A percentile compares a stretch with the other conserved stretches of the same genome.
Evolutionary conservation across 2,113 vertebrate genomes (phyloP).

Genomic region (Seriola rivoliana): DNA sequence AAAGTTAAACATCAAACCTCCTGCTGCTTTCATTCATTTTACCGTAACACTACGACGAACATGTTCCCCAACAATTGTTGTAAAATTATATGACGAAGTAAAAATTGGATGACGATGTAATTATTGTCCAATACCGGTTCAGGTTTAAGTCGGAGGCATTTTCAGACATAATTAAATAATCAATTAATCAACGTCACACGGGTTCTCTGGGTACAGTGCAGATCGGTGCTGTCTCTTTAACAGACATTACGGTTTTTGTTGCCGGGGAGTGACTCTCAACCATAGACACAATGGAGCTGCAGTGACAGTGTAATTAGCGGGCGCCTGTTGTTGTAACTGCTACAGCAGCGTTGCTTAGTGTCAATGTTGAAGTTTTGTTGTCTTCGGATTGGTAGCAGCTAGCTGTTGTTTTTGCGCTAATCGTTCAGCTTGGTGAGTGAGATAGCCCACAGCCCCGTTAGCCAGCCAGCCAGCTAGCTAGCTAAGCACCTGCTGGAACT

Average conservation of each 20-base stretch:
- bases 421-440: neutral
- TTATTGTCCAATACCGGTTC: no score
- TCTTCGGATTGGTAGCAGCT: neutral
- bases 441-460: neutral
- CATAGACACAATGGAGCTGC: constrained; percentile 59
- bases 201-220: rapidly evolving
- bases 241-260: constrained; percentile 42
- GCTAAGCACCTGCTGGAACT: constrained; percentile 9
- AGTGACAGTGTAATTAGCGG: constrained; percentile 23
- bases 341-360: neutral
- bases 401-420: neutral
- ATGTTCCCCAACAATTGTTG: neutral
- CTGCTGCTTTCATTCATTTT: neutral
- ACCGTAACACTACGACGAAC: constrained; percentile 23
- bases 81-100: neutral
- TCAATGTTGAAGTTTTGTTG: neutral
- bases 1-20: neutral
- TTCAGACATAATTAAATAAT: neutral
- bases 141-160: neutral
- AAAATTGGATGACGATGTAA: no score
- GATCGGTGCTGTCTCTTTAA: constrained; percentile 1
- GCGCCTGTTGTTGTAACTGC: neutral
- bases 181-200: neutral
- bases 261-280: constrained; percentile 40
- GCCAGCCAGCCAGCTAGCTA: constrained; percentile 26